These are phyloP conservation scores for Hirtodrosophila duncani DNA, from an alignment of 2,888 invertebrate genomes.

Conservation along the genomic window DNA sequence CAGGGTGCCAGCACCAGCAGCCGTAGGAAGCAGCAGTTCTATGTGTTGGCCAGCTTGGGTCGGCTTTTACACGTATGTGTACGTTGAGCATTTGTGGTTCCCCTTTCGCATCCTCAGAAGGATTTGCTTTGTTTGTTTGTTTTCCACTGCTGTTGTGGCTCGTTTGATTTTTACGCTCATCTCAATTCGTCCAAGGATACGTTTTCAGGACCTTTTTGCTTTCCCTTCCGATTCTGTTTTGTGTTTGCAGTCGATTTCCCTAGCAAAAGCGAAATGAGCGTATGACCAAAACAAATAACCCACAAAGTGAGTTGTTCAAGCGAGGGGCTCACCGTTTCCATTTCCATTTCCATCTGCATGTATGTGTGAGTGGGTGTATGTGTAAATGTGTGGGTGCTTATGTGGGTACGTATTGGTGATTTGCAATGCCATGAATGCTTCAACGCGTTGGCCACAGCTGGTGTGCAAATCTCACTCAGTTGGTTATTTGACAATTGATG, in stretches of 20 bases:
- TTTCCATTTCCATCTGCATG: constrained; percentile 32
- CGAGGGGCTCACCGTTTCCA: constrained; percentile 16
- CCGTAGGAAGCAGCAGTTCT: constrained; percentile 4
- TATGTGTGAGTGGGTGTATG: constrained; percentile 5
- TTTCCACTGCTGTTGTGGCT: constrained; percentile 36
- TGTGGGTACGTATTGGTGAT: constrained; percentile 48
- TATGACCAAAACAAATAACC: constrained; percentile 70
- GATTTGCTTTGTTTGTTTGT: constrained; percentile 41
- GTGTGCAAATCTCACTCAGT: constrained; percentile 69
- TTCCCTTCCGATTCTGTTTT: constrained; percentile 6
- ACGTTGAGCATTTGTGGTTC: constrained; percentile 52
- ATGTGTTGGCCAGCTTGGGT: constrained; percentile 41
- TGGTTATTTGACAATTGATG: constrained; percentile 73
- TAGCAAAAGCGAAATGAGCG: constrained; percentile 61
- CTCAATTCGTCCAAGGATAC: constrained; percentile 46
- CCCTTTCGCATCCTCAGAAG: constrained; percentile 13
- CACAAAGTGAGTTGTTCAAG: constrained; percentile 67
- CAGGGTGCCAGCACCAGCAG: constrained; percentile 15
- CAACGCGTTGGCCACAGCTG: constrained; percentile 68
- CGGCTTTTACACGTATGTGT: constrained; percentile 32
- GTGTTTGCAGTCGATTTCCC: constrained; percentile 48
- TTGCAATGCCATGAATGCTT: constrained; percentile 68
- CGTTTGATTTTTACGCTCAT: constrained; percentile 58
- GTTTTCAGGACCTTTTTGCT: constrained; percentile 24
- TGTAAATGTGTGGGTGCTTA: constrained; percentile 1